Base-by-base conservation (phyloP, 2,888 invertebrate genomes). In the Cheilosia pagana region DNA sequence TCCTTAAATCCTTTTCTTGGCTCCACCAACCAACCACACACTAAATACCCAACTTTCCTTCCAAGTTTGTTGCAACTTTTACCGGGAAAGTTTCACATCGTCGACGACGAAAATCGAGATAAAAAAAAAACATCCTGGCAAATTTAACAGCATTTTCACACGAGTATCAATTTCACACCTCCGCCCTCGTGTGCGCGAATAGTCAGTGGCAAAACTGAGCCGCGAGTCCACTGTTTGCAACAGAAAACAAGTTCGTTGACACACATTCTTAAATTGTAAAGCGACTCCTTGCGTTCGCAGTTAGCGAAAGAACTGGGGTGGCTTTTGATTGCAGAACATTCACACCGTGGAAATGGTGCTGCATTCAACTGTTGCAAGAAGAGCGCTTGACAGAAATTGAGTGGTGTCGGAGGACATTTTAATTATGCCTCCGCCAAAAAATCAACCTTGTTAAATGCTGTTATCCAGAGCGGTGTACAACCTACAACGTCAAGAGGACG, bases 81-180 rank as follows among this genome's bases (percentile, higher is more conserved):
- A 35, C 52, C 23, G 50, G 25, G 23, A 68, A 76, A 76, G 39
- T 41, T 76, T 60, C 68, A n/a, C 53, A 62, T 41, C 60, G 52
- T 53, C 60, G 52, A 1, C 21, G 59, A 14, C 23, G 28, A 6
- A 14, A n/a, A 19, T 45, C 41, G 10, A 10, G 21, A 25, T 25
- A 43, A 52, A 43, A 45, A 52, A 28, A 41, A 52, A 5, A 57
- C 41, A 52, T 28, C 59, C 16, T 59, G 65, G 72, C 39, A 67
- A 79, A 53, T 79, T 72, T 72, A 79, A 72, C 72, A 52, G 52
- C 45, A 67, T 74, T 79, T 79, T 81, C 62, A 57, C 81, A 81
- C 68, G 68, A 81, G 63, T 70, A 75, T 81, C 70, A 75, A 67
- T 82, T 74, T 68, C 55, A 62, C 71, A 53, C 60, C 60, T 60